Percentiles rank a stretch among this genome's conserved stretches.
Conservation (phyloP, 2,113 vertebrate species). For the Pipra filicauda region DNA sequence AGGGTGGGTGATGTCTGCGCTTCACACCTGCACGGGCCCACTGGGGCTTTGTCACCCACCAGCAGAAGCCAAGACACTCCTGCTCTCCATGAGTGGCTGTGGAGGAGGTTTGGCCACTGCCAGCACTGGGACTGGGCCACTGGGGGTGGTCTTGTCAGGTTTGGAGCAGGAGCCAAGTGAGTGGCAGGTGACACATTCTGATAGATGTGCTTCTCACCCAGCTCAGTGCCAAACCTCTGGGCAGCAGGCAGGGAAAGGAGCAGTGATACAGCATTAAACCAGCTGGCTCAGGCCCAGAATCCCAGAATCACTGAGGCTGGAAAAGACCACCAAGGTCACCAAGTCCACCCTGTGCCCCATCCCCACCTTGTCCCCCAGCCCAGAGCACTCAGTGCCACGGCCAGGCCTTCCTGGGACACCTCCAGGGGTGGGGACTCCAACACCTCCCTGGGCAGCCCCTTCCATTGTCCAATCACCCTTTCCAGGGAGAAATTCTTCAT, state of each 20-base stretch:
- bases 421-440: background rate
- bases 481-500: background rate
- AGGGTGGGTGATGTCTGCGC: background rate
- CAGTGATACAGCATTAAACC: background rate
- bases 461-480: rapidly evolving
- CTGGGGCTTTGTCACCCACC: background rate
- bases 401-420: background rate
- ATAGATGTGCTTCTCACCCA: background rate
- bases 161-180: background rate
- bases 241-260: background rate
- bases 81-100: background rate
- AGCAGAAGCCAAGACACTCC: background rate
- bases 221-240: background rate
- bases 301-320: background rate
- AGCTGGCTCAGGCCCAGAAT: background rate
- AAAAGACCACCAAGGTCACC: rapidly evolving
- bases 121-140: background rate
- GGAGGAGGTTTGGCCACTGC: background rate
- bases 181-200: background rate
- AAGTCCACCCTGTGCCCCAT: rapidly evolving
- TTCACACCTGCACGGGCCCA: rapidly evolving
- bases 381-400: background rate
- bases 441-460: background rate
- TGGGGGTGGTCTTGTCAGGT: background rate
- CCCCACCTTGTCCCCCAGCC: background rate